phyloP scores from a whole-genome alignment of 2,888 invertebrate species.

The Brenthis ino region DNA sequence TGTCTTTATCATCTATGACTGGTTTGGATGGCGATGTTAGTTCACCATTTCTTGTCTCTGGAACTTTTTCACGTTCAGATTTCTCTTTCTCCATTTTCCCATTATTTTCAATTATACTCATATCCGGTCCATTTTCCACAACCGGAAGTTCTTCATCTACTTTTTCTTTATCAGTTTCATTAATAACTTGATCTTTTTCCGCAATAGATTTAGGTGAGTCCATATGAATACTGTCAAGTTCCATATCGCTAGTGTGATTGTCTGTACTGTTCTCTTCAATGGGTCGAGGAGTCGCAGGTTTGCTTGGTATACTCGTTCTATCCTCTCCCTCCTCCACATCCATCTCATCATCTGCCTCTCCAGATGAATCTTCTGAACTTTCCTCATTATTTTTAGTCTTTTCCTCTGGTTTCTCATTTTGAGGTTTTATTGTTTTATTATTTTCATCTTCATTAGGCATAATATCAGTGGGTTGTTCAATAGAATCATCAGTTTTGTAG shows the following conservation, averaged over 20 bases:
- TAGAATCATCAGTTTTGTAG: conserved; percentile 62
- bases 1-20: conserved; percentile 70
- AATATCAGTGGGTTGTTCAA: conserved; percentile 50
- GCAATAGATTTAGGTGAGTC: conserved; percentile 73
- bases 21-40: conserved; percentile 59
- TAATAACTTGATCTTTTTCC: conserved; percentile 69
- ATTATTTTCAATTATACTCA: conserved; percentile 33
- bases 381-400: conserved; percentile 73
- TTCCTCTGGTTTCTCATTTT: conserved; percentile 53
- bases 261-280: conserved; percentile 74
- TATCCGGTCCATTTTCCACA: conserved; percentile 46
- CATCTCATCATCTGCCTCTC: conserved; percentile 86
- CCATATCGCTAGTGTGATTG: conserved; percentile 78
- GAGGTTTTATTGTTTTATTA: conserved; percentile 46
- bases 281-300: conserved; percentile 62
- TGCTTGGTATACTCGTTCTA: conserved; percentile 62
- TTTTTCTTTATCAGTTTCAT: conserved; percentile 57
- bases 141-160: conserved; percentile 45
- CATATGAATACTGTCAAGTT: conserved; percentile 76
- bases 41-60: conserved; percentile 59
- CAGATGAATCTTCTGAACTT: conserved; percentile 83
- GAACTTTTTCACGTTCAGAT: conserved; percentile 50
- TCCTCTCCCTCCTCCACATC: conserved; percentile 83
- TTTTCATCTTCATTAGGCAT: conserved; percentile 42
- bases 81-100: conserved; percentile 45